Evolutionary conservation across 2,797 vertebrate species (phyloP).

Genomic region (Platyrinchus mystaceus): DNA sequence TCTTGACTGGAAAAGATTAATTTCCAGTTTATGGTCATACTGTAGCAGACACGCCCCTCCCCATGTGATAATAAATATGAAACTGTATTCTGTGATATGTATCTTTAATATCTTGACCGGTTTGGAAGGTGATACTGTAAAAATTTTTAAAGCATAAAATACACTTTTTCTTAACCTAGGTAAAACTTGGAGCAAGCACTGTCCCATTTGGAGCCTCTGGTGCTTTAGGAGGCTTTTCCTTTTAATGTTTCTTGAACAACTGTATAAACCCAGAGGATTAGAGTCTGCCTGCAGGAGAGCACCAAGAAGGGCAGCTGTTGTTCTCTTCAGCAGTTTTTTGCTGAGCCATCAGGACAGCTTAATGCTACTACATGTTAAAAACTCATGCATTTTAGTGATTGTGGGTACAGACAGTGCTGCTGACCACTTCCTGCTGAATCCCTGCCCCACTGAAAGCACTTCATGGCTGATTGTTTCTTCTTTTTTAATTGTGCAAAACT

Average conservation of each 20-base stretch:
- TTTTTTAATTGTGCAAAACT: background rate
- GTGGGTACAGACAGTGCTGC: background rate
- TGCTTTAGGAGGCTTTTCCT: constrained; percentile 18
- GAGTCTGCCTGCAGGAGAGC: constrained; percentile 17
- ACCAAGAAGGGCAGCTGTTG: constrained; percentile 53
- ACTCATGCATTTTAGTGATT: background rate
- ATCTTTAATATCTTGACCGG: background rate
- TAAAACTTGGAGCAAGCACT: background rate
- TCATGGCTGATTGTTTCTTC: background rate
- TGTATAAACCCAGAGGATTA: constrained; percentile 59
- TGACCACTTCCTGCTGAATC: constrained; percentile 10
- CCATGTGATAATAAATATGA: constrained; percentile 5
- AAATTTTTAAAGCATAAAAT: background rate
- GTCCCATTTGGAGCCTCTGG: constrained; percentile 16
- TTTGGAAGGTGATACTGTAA: background rate
- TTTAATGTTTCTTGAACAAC: constrained; percentile 52
- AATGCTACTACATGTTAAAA: constrained; percentile 10
- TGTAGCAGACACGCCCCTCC: constrained; percentile 18
- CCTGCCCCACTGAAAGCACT: constrained; percentile 19
- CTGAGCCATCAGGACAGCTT: constrained; percentile 7
- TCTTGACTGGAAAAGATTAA: constrained; percentile 44
- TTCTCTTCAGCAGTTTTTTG: constrained; percentile 28
- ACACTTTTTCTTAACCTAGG: background rate
- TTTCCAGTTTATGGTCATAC: constrained; percentile 37
- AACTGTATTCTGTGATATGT: background rate